Conservation (phyloP, 2,888 invertebrate genomes). For the Dryobota labecula region DNA sequence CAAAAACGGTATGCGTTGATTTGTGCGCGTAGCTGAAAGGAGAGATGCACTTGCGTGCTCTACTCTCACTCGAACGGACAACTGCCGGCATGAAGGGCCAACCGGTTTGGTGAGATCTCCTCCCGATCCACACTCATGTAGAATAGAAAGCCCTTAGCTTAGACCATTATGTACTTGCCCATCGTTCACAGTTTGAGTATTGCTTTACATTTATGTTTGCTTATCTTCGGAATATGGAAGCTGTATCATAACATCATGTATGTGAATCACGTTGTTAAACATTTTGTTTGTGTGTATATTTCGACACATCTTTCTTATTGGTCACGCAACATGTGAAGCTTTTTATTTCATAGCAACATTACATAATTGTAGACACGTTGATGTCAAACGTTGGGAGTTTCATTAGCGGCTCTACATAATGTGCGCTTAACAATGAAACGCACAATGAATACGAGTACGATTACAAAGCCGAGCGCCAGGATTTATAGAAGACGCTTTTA, state of each 20-base stretch:
- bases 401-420: conserved; percentile 44
- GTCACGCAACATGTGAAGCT: conserved; percentile 38
- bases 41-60: conserved; percentile 84
- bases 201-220: conserved; percentile 55
- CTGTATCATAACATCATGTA: conserved; percentile 31
- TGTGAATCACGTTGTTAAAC: conserved; percentile 38
- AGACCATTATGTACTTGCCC: conserved; percentile 54
- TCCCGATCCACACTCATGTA: conserved; percentile 76
- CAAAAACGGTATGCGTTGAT: conserved; percentile 83
- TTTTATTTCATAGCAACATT: conserved; percentile 58
- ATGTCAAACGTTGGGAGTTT: conserved; percentile 35
- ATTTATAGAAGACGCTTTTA: conserved; percentile 30
- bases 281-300: conserved; percentile 45
- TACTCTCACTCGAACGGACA: conserved; percentile 78
- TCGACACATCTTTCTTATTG: conserved; percentile 42
- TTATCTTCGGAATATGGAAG: conserved; percentile 20
- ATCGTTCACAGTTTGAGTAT: conserved; percentile 51
- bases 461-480: conserved; percentile 16
- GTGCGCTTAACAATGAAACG: conserved; percentile 42
- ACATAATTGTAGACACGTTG: conserved; percentile 53
- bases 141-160: conserved; percentile 73
- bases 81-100: conserved; percentile 87
- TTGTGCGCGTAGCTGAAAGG: conserved; percentile 80
- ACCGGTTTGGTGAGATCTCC: conserved; percentile 89
- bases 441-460: conserved; percentile 44